Evolutionary conservation across 2,113 vertebrate genomes (phyloP).

Genomic region (Micronycteris hirsuta): DNA sequence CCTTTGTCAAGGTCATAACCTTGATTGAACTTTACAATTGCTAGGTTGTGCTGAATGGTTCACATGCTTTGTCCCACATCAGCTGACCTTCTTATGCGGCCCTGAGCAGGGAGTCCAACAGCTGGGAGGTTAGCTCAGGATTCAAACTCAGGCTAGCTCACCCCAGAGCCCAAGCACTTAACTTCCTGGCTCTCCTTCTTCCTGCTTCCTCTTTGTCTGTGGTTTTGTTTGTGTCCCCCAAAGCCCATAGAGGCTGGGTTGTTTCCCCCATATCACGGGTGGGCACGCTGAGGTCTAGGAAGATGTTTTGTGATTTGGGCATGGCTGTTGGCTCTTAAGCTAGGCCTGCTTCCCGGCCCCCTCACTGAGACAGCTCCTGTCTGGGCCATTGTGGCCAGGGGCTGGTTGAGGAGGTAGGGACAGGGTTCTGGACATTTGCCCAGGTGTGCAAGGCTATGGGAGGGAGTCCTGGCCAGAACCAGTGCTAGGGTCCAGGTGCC

Average conservation of each 20-base stretch:
- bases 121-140: background rate
- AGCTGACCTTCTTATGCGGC: background rate
- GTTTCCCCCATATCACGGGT: background rate
- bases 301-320: background rate
- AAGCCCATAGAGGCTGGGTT: background rate
- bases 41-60: background rate
- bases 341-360: background rate
- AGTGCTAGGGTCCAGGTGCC: background rate
- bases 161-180: background rate
- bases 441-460: background rate
- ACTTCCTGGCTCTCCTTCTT: background rate
- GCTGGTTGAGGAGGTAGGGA: background rate
- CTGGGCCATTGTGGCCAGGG: background rate
- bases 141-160: background rate
- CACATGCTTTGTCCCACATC: accelerated
- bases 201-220: background rate
- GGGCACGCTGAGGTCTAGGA: background rate
- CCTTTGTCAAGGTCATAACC: background rate
- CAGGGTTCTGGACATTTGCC: background rate
- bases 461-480: background rate
- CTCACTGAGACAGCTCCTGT: background rate
- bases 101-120: background rate
- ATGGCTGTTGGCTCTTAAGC: background rate
- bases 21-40: background rate
- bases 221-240: background rate